Evolutionary conservation across 2,113 vertebrate genomes (phyloP), one percentile per base, ranked within the genome.

Genomic region (Reinhardtius hippoglossoides): DNA sequence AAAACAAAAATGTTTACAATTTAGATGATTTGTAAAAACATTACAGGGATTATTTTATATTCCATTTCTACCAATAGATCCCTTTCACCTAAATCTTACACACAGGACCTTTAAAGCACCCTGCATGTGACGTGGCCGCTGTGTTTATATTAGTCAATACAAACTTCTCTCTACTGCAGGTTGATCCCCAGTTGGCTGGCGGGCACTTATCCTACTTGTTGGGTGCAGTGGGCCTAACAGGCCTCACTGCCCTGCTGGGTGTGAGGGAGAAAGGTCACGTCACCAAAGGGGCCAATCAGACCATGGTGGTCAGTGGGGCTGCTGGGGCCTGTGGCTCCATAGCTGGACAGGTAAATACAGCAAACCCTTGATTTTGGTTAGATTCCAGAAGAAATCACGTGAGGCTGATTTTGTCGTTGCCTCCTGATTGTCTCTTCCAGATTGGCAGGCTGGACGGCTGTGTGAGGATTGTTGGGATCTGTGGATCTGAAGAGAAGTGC

Each of bases 221-320:
- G 35, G 97, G 98, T 44, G 95, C 93, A 23, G 93, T 97, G 35
- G 97, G 97, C 50, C 93, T 99, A 74, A 95, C 96, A 1, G 97
- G 98, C 0, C 94, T 98, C 83, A 97, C 97, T 0, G 94, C 97
- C 5, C 89, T 97, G 57, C 20, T 98, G 40, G 97, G 97, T 0
- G 55, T 99, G 59, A 95, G 95, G 84, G 97, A 97, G 87, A 98
- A 97, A 42, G 97, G 97, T 83, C 94, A 98, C 0, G 81, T 98
- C 90, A 91, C 79, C n/a, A 83, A 52, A 8, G 96, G 96, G 44
- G 92, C 95, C 23, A 95, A 95, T 67, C 97, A 98, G 90, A 98
- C 97, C 0, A 95, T 99, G 96, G 97, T 99, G 82, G 92, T 98
- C 81, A 99, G 97, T 4, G 97, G 97, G 0, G 98, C 98, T 3